Percentiles rank a stretch among this genome's conserved stretches.
Evolutionary conservation across 2,888 invertebrate genomes (phyloP).

Genomic region (Hedychridium roseum): DNA sequence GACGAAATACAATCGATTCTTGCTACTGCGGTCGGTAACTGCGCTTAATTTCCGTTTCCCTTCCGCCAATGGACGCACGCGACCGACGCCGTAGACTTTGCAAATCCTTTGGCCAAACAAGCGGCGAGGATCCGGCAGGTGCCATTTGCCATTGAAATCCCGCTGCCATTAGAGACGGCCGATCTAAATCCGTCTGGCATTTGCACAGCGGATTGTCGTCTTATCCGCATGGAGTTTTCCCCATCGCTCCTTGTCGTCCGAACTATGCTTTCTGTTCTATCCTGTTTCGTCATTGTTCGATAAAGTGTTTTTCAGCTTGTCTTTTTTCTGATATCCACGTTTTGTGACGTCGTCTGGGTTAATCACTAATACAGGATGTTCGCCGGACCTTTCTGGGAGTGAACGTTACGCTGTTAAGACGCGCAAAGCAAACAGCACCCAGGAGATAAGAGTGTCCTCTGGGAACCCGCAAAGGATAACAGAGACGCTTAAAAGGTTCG

Average conservation of each 20-base stretch:
- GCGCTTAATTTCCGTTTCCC: no score
- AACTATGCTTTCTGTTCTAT: slow-evolving; percentile 3
- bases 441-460: slow-evolving; percentile 51
- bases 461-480: slow-evolving; percentile 53
- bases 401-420: slow-evolving; percentile 47
- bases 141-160: slow-evolving; percentile 56
- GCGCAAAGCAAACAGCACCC: slow-evolving; percentile 51
- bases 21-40: no score
- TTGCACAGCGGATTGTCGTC: slow-evolving; percentile 59
- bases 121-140: slow-evolving; percentile 43
- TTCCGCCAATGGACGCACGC: no score
- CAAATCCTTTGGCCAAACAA: slow-evolving; percentile 47
- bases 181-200: slow-evolving; percentile 55
- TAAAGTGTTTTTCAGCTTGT: no score
- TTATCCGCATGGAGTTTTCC: slow-evolving; percentile 38
- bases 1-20: no score
- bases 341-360: slow-evolving; percentile 20
- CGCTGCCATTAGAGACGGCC: slow-evolving; percentile 51
- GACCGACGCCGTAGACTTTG: slow-evolving; percentile 28
- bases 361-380: slow-evolving; percentile 26
- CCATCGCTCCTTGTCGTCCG: slow-evolving; percentile 5
- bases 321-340: slow-evolving; percentile 33
- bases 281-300: slow-evolving; percentile 28
- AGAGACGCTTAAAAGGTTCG: slow-evolving; percentile 52
- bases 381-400: slow-evolving; percentile 35